Base-by-base conservation (phyloP, 2,888 invertebrate species). In the Dicyrtomina minuta region DNA sequence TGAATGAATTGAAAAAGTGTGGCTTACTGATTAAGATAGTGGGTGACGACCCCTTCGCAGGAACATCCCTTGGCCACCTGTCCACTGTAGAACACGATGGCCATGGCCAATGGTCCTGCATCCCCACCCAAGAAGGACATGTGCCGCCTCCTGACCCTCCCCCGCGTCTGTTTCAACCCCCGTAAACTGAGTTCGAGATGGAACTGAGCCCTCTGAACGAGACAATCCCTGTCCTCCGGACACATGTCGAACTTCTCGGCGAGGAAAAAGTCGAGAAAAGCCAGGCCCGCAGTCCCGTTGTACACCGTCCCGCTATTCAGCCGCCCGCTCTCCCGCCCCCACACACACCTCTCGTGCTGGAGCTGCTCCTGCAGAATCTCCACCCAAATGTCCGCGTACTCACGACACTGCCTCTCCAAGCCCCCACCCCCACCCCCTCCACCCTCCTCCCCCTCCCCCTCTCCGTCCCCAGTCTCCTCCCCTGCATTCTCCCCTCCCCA, bases 51-150 rank as follows among this genome's bases (percentile, higher is more conserved):
- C 12, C 15, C 20, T 39, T 43, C 51, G 1, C 17, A 33, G 46
- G 13, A 15, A 24, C 58, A 58, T 12, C 66, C 66, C 17, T 44
- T 26, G 4, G 56, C 58, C 2, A 58, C 58, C 33, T 46, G 44
- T 27, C 59, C 66, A 51, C 64, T 64, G 58, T 66, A 58, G 17
- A 41, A 43, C 17, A 56, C 56, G 15, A 66, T 59, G 15, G 66
- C 43, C n/a, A 89, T 79, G 1, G 89, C 86, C 59, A 89, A 79
- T 5, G 88, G 87, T 6, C 90, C 90, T 13, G 87, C 84, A 81
- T 87, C 87, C 12, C 90, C 90, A 81, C 87, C 87, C 39, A 90
- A 80, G 80, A 89, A 90, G 64, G 90, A 88, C 56, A 88, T 84
- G 74, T 86, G 80, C 26, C 78, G 79, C 8, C 81, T 80, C n/a